Base-by-base conservation (phyloP, 2,888 invertebrate species). In the Panopea generosa region DNA sequence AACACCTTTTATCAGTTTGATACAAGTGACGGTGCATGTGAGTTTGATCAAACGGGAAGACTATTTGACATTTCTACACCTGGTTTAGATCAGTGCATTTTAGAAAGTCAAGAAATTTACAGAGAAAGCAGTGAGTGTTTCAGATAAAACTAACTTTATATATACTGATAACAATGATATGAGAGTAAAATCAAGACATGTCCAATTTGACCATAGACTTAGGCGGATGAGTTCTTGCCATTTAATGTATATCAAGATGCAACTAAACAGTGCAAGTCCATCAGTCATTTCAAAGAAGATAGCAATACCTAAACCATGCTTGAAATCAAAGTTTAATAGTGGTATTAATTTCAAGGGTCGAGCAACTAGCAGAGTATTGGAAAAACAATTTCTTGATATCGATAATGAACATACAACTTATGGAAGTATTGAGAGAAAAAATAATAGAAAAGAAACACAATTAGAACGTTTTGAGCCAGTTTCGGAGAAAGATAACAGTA, bases 221-320 rank as follows among this genome's bases (percentile, higher is more conserved):
- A 56, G 73, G 45, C 59, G 70, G 26, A 65, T 80, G 2, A 80
- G 76, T 14, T 67, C 76, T 9, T 76, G 75, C 33, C 61, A 76
- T 52, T 27, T 80, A 4, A 80, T 80, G 62, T 76, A 80, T 40
- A 70, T 76, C 16, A 80, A 55, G 55, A 80, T 80, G 80, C 68
- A 57, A 62, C 22, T 73, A 16, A 72, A 65, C 16, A 62, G n/a
- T 49, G 60, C 45, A 2, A 73, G 72, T 47, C 72, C 72, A 22
- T 27, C 57, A 38, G n/a, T 26, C 2, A 18, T 18, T 2, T 11
- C 55, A 47, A 56, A 49, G 24, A 14, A 33, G 33, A 4, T 33
- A 33, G 6, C 40, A 14, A 29, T 20, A 14, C 49, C 16, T n/a
- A 66, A 66, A 57, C 49, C 66, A 16, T 49, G 47, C 38, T 56